phyloP scores from a whole-genome alignment of 2,888 invertebrate species.

The Phengaris arion region DNA sequence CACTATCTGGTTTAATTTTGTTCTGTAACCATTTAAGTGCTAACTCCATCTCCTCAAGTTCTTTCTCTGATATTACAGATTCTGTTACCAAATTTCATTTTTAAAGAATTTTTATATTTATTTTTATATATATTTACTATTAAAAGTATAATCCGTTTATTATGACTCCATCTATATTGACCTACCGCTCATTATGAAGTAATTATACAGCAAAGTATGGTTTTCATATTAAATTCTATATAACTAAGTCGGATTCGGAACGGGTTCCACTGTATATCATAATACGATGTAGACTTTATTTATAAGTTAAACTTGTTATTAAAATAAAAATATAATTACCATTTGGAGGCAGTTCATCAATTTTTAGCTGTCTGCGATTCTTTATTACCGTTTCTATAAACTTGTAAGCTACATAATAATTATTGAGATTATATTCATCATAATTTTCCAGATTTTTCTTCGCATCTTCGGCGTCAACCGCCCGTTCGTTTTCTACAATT shows the following conservation, averaged over 20 bases:
- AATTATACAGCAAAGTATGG: too few relatives aligned
- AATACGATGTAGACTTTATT: too few relatives aligned
- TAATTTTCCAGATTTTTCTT: slow-evolving; percentile 59
- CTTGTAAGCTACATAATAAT: slow-evolving; percentile 57
- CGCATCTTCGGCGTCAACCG: slow-evolving; percentile 51
- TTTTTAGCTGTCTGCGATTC: slow-evolving; percentile 46
- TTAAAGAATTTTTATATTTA: too few relatives aligned
- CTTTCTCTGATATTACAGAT: slow-evolving; percentile 46
- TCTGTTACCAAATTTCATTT: slow-evolving; percentile 27
- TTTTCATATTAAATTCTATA: too few relatives aligned
- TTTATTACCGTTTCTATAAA: slow-evolving; percentile 61
- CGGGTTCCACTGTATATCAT: too few relatives aligned
- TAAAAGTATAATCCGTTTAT: too few relatives aligned
- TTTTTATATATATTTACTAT: too few relatives aligned
- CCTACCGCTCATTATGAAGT: too few relatives aligned
- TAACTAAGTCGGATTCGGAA: too few relatives aligned
- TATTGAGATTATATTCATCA: slow-evolving; percentile 56
- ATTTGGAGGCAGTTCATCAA: slow-evolving; percentile 48
- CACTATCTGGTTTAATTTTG: slow-evolving; percentile 60
- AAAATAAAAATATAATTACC: slow-evolving; percentile 31
- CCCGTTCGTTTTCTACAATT: slow-evolving; percentile 38
- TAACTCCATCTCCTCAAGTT: slow-evolving; percentile 61
- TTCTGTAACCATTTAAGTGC: slow-evolving; percentile 68
- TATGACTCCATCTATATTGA: too few relatives aligned
- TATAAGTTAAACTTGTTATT: neutral